Conservation (phyloP, 1,140 invertebrate genomes). For the Holotrichia oblita region DNA sequence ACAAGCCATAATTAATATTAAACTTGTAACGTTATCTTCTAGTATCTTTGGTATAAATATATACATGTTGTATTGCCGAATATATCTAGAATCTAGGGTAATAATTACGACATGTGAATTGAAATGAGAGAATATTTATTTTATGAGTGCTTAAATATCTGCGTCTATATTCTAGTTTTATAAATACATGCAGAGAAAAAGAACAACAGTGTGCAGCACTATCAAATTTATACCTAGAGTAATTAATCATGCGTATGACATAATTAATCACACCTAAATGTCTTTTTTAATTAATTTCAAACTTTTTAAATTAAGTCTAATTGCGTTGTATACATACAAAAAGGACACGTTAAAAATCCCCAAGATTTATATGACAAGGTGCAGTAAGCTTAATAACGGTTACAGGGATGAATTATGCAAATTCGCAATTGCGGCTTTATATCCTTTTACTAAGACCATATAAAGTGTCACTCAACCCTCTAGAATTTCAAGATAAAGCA, state of each 20-base stretch:
- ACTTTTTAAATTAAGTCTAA: not conserved
- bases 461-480: conserved; percentile 1
- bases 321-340: not conserved
- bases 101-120: no score
- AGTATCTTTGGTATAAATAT: no score
- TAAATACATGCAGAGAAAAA: no score
- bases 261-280: not conserved
- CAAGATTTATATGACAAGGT: not conserved
- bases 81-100: no score
- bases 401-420: conserved; percentile 12
- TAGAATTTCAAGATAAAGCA: conserved; percentile 10
- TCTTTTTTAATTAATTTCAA: not conserved
- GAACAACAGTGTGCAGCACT: no score
- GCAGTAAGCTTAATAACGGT: not conserved
- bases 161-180: no score
- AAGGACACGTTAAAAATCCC: not conserved
- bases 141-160: no score
- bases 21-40: no score
- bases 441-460: conserved; percentile 15
- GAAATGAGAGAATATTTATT: no score
- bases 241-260: not conserved
- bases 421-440: conserved; percentile 19
- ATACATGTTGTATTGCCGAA: no score
- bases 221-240: no score
- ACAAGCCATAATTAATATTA: no score